Evolutionary conservation across 2,888 invertebrate genomes (phyloP).

Genomic region (Limnephilus auricula): DNA sequence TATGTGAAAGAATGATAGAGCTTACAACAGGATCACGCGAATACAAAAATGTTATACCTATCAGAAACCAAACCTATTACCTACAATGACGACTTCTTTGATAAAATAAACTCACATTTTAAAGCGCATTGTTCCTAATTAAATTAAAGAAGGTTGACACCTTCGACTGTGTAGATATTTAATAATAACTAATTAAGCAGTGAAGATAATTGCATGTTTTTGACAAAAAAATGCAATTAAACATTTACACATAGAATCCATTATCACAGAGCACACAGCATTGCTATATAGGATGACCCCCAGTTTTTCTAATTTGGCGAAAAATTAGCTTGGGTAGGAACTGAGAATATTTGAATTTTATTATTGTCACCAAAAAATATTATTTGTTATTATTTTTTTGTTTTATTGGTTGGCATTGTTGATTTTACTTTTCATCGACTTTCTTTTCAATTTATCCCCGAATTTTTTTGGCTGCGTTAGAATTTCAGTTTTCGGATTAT

Average conservation of each 20-base stretch:
- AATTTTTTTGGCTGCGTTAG: not conserved
- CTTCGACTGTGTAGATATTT: not conserved
- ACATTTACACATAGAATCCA: not conserved
- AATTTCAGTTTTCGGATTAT: slow-evolving; percentile 14
- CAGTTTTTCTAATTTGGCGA: not conserved
- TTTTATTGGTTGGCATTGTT: slow-evolving; percentile 13
- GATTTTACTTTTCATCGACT: slow-evolving; percentile 11
- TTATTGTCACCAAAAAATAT: not conserved
- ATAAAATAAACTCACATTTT: not conserved
- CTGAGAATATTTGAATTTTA: not conserved
- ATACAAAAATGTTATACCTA: not conserved
- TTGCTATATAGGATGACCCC: not conserved
- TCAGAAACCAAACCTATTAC: not conserved
- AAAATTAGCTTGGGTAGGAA: not conserved
- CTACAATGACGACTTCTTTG: not conserved
- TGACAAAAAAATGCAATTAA: not conserved
- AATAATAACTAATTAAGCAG: not conserved
- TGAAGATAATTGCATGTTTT: not conserved
- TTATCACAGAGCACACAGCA: not conserved
- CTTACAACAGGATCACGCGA: not conserved
- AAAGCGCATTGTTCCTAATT: not conserved
- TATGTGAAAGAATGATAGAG: not conserved
- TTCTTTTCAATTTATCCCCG: not conserved
- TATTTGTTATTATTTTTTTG: not conserved
- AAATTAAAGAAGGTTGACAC: not conserved